Conservation (phyloP, 53 echinoderm and acorn worm species). For the Holothuria scabra region DNA sequence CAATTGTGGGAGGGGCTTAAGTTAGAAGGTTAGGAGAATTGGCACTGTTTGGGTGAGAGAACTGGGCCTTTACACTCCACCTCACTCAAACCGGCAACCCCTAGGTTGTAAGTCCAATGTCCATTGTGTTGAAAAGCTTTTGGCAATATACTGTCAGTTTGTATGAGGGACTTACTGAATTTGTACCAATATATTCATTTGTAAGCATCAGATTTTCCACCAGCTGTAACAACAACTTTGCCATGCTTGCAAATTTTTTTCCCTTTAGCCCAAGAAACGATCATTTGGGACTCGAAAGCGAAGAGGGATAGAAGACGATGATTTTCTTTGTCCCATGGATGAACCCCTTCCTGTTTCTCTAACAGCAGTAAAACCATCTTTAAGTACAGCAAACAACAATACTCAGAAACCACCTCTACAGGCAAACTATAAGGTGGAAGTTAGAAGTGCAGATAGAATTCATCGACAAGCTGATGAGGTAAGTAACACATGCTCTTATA, state of each 20-base stretch:
- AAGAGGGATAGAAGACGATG: constrained; percentile 76
- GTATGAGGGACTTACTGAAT: too few species aligned
- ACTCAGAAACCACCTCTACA: constrained; percentile 49
- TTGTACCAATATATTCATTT: too few species aligned
- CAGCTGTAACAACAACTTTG: too few species aligned
- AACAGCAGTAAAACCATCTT: constrained; percentile 9
- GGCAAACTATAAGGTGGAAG: constrained; percentile 80
- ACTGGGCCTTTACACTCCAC: too few species aligned
- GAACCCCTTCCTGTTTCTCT: constrained; percentile 67
- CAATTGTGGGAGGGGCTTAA: too few species aligned
- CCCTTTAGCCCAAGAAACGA: constrained; percentile 83
- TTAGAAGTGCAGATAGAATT: constrained; percentile 79
- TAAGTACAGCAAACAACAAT: constrained; percentile 41
- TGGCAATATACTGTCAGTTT: background rate
- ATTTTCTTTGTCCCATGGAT: constrained; percentile 95
- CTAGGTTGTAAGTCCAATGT: too few species aligned
- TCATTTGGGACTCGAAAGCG: constrained; percentile 72
- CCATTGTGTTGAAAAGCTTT: background rate
- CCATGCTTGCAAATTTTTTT: background rate
- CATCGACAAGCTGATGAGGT: constrained; percentile 88
- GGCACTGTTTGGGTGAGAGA: too few species aligned
- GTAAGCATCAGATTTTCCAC: too few species aligned
- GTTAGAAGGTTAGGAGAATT: too few species aligned
- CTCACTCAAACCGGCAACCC: too few species aligned
- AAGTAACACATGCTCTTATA: background rate